Base-by-base conservation (phyloP, 2,113 vertebrate species). In the Hyperopisus bebe region DNA sequence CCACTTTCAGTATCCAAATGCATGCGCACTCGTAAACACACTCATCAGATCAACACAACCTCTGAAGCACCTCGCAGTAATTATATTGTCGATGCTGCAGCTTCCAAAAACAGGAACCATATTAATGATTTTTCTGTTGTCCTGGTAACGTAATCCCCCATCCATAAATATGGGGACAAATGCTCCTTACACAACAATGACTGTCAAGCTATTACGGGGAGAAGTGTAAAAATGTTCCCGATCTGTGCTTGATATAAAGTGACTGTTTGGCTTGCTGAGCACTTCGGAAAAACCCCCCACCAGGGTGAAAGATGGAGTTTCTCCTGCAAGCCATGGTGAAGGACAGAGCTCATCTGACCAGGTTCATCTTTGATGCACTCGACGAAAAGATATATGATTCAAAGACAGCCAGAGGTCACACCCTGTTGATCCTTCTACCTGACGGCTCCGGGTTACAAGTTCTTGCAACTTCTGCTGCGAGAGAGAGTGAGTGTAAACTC, bases 301-400 rank as follows among this genome's bases (percentile, higher is more conserved):
- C 1, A 91, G 90, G 46, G 94, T 91, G 0, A 94, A 94, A 94
- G 58, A 93, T 93, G 11, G 91, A 90, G 82, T 93, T 95, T 87
- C 94, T 96, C 35, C 89, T 96, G 55, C 94, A 95, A 10, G 96
- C 95, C 10, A 96, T 96, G 92, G 94, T 94, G 35, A 93, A 95
- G 42, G 95, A 95, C 27, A 93, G 95, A 91, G 91, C 95, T 89
- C 96, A 96, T 89, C 92, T 96, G 88, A 93, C 94, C 1, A 92
- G 92, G 74, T 96, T 96, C 70, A 92, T 96, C 10, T 91, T 96
- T 31, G 96, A 96, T 83, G 95, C 95, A 5, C 92, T 95, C 88
- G 94, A 95, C 74, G 95, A 94, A 0, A 92, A 95, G 70, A 95
- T 95, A 1, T 90, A 95, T n/a, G 94, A 96, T 87, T 94, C 93